phyloP scores from a whole-genome alignment of 2,797 vertebrate genomes.

The Ambastaia sidthimunki region DNA sequence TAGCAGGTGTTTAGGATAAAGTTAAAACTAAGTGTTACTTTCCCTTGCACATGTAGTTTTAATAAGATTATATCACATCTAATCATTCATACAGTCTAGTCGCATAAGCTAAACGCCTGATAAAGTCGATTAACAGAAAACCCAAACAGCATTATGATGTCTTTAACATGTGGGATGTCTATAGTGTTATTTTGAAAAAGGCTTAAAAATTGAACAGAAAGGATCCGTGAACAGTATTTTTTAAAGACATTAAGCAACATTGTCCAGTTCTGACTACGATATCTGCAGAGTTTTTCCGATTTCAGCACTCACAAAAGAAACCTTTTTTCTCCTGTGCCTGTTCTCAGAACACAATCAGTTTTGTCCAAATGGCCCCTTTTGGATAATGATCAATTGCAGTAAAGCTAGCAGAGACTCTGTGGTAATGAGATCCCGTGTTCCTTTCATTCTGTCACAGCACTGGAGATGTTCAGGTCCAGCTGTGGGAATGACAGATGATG shows the following conservation, averaged over 20 bases:
- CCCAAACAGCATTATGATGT: too few relatives aligned
- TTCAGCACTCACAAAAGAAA: conserved; percentile 56
- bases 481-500: conserved; percentile 69
- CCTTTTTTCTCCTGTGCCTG: conserved; percentile 61
- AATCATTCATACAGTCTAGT: too few relatives aligned
- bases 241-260: neutral
- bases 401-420: conserved; percentile 66
- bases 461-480: conserved; percentile 70
- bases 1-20: too few relatives aligned
- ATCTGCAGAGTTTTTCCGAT: conserved; percentile 42
- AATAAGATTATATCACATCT: too few relatives aligned
- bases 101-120: too few relatives aligned
- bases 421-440: conserved; percentile 78
- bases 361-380: conserved; percentile 68
- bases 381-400: conserved; percentile 73
- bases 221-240: conserved; percentile 2
- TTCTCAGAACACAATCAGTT: conserved; percentile 64
- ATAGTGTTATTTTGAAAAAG: neutral
- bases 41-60: too few relatives aligned
- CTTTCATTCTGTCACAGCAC: conserved; percentile 69
- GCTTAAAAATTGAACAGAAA: neutral
- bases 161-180: neutral
- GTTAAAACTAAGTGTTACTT: too few relatives aligned
- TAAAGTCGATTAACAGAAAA: too few relatives aligned
- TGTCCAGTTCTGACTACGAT: conserved; percentile 29